These are phyloP conservation scores for Bugulina stolonifera DNA, from an alignment of 2,888 invertebrate genomes.

Conservation along the genomic window DNA sequence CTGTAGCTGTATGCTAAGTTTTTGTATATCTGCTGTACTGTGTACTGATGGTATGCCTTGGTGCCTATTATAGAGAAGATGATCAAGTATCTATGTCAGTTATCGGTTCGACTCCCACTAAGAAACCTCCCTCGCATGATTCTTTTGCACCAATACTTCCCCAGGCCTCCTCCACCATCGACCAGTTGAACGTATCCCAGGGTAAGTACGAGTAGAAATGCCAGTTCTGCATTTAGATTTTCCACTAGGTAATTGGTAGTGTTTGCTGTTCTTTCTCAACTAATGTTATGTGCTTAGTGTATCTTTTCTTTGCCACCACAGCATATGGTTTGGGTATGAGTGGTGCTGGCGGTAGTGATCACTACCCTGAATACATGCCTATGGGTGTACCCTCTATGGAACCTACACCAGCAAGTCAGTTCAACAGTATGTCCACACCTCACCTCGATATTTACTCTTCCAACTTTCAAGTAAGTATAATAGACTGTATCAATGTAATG, in stretches of 20 bases:
- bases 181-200: slow-evolving; percentile 13
- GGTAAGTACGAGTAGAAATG: not conserved
- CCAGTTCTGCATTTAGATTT: too few relatives aligned
- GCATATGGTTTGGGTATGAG: not conserved
- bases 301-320: too few relatives aligned
- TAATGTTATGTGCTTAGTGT: too few relatives aligned
- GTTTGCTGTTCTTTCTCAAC: too few relatives aligned
- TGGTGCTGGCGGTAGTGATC: not conserved
- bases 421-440: slow-evolving; percentile 1
- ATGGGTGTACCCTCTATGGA: not conserved
- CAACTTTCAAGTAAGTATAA: not conserved
- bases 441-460: slow-evolving; percentile 9
- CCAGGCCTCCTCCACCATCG: not conserved
- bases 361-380: slow-evolving; percentile 11
- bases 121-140: not conserved
- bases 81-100: not conserved
- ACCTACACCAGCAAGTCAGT: not conserved
- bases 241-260: too few relatives aligned
- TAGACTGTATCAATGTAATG: too few relatives aligned
- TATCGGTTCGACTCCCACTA: slow-evolving; percentile 20
- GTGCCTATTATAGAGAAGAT: not conserved
- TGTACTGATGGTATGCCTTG: not conserved
- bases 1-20: too few relatives aligned
- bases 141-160: slow-evolving; percentile 9
- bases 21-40: too few relatives aligned